These are phyloP conservation scores for Pelvicachromis taeniatus DNA, from an alignment of 2,113 vertebrate species.

Conservation along the genomic window DNA sequence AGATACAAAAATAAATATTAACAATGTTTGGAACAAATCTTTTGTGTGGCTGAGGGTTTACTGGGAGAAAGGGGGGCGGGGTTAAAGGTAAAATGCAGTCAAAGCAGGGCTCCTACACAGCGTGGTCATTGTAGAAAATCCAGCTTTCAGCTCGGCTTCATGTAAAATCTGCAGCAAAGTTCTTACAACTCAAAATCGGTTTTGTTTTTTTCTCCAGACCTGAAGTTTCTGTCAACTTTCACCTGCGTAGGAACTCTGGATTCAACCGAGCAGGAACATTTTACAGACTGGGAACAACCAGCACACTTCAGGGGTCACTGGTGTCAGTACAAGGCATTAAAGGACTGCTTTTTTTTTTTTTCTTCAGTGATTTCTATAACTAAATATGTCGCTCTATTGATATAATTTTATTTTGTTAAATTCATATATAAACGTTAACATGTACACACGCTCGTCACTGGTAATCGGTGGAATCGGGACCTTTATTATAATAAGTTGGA, in stretches of 20 bases:
- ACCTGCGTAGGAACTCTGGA: slow-evolving; percentile 9
- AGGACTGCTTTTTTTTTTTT: slow-evolving; percentile 7
- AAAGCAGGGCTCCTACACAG: neutral
- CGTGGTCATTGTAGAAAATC: neutral
- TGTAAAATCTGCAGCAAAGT: neutral
- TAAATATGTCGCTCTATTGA: slow-evolving; percentile 72
- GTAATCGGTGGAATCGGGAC: slow-evolving; percentile 57
- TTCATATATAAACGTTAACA: slow-evolving; percentile 64
- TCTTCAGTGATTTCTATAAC: slow-evolving; percentile 58
- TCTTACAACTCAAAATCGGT: neutral
- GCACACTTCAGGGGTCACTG: neutral
- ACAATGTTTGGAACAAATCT: slow-evolving; percentile 54
- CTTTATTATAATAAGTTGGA: slow-evolving; percentile 64
- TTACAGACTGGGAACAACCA: neutral
- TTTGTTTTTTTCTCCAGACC: neutral
- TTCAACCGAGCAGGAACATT: neutral
- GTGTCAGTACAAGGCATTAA: slow-evolving; percentile 28
- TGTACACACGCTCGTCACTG: slow-evolving; percentile 68
- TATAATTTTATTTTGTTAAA: slow-evolving; percentile 57
- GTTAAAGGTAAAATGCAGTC: neutral
- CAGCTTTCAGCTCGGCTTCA: neutral
- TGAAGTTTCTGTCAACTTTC: neutral
- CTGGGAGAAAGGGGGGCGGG: neutral
- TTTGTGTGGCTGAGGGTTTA: slow-evolving; percentile 30
- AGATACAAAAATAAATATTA: slow-evolving; percentile 40